Base-by-base conservation (phyloP, 2,888 invertebrate species). In the Craniophora ligustri region DNA sequence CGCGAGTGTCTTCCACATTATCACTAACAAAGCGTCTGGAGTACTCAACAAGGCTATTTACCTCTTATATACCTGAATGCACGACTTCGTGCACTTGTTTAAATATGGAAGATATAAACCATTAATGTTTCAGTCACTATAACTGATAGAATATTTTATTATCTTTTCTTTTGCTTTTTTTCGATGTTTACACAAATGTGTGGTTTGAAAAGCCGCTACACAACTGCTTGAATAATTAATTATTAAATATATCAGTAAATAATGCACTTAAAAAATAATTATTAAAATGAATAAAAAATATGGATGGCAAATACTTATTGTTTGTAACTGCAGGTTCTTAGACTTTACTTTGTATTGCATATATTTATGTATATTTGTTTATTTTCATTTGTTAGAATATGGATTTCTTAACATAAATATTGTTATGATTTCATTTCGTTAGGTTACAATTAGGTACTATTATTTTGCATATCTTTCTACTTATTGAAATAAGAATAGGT, bases 1-100 rank as follows among this genome's bases (percentile, higher is more conserved):
- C n/a, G 79, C 56, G 23, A 81, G 54, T 53, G 62, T 45, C 72
- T 79, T 85, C 68, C 71, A 76, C 86, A 87, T 85, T 19, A 51
- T 74, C 64, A 67, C 73, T 45, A 67, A 64, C 54, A 44, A 31
- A 46, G 48, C 35, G 51, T 70, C 63, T 78, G 65, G 26, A 42
- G 5, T 55, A 39, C 39, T 62, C 70, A 75, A 67, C 72, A 64
- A 72, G 34, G 55, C 50, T 60, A 54, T 54, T 72, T 67, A 65
- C 58, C 65, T 56, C 76, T 84, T 87, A 70, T 85, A 87, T 85
- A 85, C 58, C 49, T 56, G 5, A 34, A 11, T 46, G 55, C 38
- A 59, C 48, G 55, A 69, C 47, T 48, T 70, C 64, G 64, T 75
- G 75, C 84, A 85, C 75, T 82, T 84, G 83, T 79, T 68, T 65